phyloP scores from a whole-genome alignment of 2,888 invertebrate genomes.

The Cacoxenus indagator region DNA sequence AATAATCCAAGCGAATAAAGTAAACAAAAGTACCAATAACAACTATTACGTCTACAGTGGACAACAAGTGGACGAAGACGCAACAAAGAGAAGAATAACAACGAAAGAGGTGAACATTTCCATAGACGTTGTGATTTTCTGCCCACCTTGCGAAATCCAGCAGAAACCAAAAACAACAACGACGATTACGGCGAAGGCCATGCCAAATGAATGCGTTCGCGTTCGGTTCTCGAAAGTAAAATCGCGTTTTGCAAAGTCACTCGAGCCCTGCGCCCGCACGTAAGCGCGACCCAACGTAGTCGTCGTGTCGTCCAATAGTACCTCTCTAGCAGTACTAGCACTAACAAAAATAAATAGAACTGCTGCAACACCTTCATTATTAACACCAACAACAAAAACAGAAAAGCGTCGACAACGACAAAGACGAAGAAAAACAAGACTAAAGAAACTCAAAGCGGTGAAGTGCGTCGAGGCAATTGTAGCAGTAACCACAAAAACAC shows the following conservation, averaged over 20 bases:
- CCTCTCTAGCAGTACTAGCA: too few relatives aligned
- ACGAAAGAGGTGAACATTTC: neutral
- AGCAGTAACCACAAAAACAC: neutral
- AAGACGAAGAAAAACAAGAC: too few relatives aligned
- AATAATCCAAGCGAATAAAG: neutral
- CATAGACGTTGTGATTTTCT: neutral
- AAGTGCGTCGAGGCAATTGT: neutral
- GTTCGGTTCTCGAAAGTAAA: constrained; percentile 15
- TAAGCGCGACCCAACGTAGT: too few relatives aligned
- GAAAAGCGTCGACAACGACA: neutral
- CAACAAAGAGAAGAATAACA: constrained; percentile 21
- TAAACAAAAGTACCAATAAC: too few relatives aligned
- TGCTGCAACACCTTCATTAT: neutral
- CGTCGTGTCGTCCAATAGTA: too few relatives aligned
- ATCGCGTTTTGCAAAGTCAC: constrained; percentile 18
- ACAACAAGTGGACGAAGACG: constrained; percentile 13
- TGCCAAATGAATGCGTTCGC: constrained; percentile 9
- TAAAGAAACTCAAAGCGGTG: neutral
- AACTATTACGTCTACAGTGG: too few relatives aligned
- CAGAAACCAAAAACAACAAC: neutral
- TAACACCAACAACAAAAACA: neutral
- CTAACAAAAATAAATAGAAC: too few relatives aligned
- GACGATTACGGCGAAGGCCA: constrained; percentile 13
- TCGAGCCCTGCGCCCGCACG: neutral
- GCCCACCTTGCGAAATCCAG: neutral